A percentile compares a stretch with the other conserved stretches of the same genome.
These are phyloP conservation scores for Tachina grossa DNA, from an alignment of 2,888 invertebrate species.

Conservation along the genomic window DNA sequence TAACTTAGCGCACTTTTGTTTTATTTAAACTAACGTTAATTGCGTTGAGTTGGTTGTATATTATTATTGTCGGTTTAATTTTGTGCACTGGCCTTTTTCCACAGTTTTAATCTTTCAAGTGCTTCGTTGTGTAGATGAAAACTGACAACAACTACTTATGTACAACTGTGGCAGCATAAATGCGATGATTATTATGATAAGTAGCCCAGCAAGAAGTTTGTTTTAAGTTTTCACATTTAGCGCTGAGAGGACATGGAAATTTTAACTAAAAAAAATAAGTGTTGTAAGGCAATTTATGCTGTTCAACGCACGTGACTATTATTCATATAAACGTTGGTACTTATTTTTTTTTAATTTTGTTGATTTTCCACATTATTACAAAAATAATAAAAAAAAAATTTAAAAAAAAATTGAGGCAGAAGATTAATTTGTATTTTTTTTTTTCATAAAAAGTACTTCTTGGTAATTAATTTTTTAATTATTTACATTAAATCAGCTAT, in stretches of 20 bases:
- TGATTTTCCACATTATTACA: constrained; percentile 5
- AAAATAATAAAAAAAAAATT: constrained; percentile 19
- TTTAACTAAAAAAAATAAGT: constrained; percentile 14
- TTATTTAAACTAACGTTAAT: constrained; percentile 58
- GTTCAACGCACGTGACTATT: constrained; percentile 65
- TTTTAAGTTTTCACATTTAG: constrained; percentile 19
- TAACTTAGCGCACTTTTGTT: constrained; percentile 52
- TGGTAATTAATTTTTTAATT: constrained; percentile 65
- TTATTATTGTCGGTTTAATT: constrained; percentile 56
- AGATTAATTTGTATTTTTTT: constrained; percentile 35
- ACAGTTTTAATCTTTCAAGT: constrained; percentile 64
- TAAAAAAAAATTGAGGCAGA: background rate
- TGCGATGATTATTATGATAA: constrained; percentile 36
- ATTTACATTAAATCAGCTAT: constrained; percentile 60
- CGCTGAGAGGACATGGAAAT: background rate
- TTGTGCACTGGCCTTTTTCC: constrained; percentile 64
- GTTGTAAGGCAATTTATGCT: constrained; percentile 40
- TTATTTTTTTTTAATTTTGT: constrained; percentile 16
- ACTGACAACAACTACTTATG: background rate
- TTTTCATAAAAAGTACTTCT: constrained; percentile 37
- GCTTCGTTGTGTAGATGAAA: constrained; percentile 8
- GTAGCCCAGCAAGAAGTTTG: constrained; percentile 17
- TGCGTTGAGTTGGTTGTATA: constrained; percentile 53
- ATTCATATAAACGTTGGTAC: constrained; percentile 29
- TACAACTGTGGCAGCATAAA: constrained; percentile 2